Evolutionary conservation across 2,888 invertebrate species (phyloP).

Genomic region (Metacarcinus magister): DNA sequence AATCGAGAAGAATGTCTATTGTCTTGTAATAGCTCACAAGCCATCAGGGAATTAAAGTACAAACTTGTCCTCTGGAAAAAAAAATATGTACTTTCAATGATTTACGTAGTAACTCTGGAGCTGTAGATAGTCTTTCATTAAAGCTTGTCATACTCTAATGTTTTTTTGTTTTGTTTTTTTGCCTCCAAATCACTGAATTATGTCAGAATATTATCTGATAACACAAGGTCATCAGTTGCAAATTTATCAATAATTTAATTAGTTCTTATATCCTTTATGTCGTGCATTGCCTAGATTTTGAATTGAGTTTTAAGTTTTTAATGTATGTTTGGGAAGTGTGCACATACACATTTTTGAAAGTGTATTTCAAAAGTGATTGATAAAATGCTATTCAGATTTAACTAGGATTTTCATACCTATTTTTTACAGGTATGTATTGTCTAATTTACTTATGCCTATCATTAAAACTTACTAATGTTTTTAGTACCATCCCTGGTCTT

Average conservation of each 20-base stretch:
- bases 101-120: conserved; percentile 52
- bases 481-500: not conserved
- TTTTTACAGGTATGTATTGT: not conserved
- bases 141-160: conserved; percentile 37
- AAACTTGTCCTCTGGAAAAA: conserved; percentile 72
- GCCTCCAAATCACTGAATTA: conserved; percentile 10
- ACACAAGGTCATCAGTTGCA: not conserved
- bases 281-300: not conserved
- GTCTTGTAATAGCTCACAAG: conserved; percentile 68
- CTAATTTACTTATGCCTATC: not conserved
- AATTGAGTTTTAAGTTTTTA: not conserved
- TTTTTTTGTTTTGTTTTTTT: not conserved
- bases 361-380: not conserved
- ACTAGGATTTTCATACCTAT: conserved; percentile 49
- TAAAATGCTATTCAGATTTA: conserved; percentile 1
- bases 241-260: not conserved
- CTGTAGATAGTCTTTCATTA: conserved; percentile 67
- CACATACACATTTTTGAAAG: not conserved
- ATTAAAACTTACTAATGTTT: not conserved
- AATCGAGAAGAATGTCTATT: conserved; percentile 60
- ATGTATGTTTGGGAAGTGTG: not conserved
- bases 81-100: conserved; percentile 54
- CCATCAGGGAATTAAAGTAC: conserved; percentile 73
- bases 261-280: not conserved
- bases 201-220: not conserved